Percentiles rank a stretch among this genome's conserved stretches.
phyloP scores from a whole-genome alignment of 2,888 invertebrate genomes.

The Pyrochroa serraticornis region DNA sequence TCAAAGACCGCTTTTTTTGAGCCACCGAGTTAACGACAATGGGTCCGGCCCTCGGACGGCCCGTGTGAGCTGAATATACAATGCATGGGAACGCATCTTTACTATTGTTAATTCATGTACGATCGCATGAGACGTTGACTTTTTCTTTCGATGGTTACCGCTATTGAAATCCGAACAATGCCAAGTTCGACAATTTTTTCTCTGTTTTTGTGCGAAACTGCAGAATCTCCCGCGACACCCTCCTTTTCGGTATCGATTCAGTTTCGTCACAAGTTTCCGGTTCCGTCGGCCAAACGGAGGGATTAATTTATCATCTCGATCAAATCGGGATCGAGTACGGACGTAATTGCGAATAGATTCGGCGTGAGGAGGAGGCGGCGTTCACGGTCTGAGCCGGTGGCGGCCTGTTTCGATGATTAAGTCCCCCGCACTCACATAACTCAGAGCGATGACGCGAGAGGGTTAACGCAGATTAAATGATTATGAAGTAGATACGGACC shows the following conservation, averaged over 20 bases:
- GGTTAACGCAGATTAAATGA: conserved; percentile 60
- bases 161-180: no score
- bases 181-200: no score
- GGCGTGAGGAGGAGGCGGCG: not conserved
- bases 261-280: no score
- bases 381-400: conserved; percentile 8
- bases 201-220: no score
- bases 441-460: conserved; percentile 56
- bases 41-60: conserved; percentile 39
- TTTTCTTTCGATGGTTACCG: no score
- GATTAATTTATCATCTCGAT: no score
- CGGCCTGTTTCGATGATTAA: conserved; percentile 34
- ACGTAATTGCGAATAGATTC: conserved; percentile 22
- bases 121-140: conserved; percentile 13
- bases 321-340: no score
- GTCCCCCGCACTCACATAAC: conserved; percentile 41
- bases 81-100: conserved; percentile 55
- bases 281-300: no score
- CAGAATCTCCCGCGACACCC: no score
- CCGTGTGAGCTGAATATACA: conserved; percentile 54
- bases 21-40: conserved; percentile 38
- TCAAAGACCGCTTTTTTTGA: conserved; percentile 45
- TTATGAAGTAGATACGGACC: conserved; percentile 58
- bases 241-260: no score
- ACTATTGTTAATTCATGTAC: conserved; percentile 51